Evolutionary conservation across 2,888 invertebrate species (phyloP), one percentile per base, ranked within the genome.

Genomic region (Agelastica alni): DNA sequence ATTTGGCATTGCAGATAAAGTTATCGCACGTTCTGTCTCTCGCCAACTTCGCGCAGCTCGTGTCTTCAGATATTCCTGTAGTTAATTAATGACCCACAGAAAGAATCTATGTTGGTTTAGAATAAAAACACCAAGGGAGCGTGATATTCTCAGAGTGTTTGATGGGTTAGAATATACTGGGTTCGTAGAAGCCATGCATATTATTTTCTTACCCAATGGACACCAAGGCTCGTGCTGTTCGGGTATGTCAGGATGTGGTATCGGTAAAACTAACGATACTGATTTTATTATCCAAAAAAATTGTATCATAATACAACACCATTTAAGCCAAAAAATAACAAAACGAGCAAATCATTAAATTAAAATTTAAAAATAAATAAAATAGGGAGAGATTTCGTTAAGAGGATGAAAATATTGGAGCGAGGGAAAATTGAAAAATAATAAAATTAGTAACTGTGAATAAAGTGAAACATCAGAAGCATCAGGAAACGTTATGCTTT

Each of bases 171-270:
- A 22, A 22, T 10, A 17, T 20, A 18, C 20, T 30, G 32, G 34
- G 39, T 46, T 46, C 17, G 45, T 37, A 9, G 31, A n/a, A 51
- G 41, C 56, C 64, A 58, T 66, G 67, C 66, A 59, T 20, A 39
- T 20, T 39, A 60, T 17, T 63, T 59, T 69, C 86, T 88, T 88
- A 88, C 88, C 87, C 80, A 90, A 84, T 78, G 90, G 89, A 82
- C 91, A 91, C 86, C 90, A 90, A 80, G 89, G 88, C 82, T 91
- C 91, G 83, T 91, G 91, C 86, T 91, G 89, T 82, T 88, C 88
- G 76, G 91, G 90, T 81, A 89, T 88, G 79, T 88, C 85, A 77
- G 91, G 90, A 80, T 91, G 87, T 79, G 90, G 89, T 80, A 90
- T 83, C 78, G 90, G 91, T 83, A 91, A 83, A 77, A 87, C 86